phyloP scores from a whole-genome alignment of 2,888 invertebrate genomes.

The Laothoe populi region DNA sequence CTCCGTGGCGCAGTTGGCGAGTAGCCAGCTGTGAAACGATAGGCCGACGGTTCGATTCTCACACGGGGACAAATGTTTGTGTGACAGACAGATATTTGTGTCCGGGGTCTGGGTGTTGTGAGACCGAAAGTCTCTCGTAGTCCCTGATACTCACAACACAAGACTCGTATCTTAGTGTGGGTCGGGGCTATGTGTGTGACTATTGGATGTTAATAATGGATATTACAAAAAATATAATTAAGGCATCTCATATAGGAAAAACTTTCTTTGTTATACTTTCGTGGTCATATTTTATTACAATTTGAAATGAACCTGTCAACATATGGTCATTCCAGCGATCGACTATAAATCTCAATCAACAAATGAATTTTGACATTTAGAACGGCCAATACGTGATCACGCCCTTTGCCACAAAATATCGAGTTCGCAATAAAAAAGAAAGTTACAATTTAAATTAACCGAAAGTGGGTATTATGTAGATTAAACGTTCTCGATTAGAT shows the following conservation, averaged over 20 bases:
- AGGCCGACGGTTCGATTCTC: no score
- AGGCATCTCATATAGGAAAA: neutral
- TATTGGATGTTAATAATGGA: neutral
- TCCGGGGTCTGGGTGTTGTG: no score
- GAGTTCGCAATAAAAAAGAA: slow-evolving; percentile 26
- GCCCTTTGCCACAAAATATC: slow-evolving; percentile 21
- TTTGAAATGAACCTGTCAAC: neutral
- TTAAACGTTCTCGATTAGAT: neutral
- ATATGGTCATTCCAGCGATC: neutral
- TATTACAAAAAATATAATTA: neutral
- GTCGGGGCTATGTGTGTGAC: no score
- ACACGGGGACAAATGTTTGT: no score
- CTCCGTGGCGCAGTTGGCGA: no score
- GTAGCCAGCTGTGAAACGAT: no score
- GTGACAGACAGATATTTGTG: no score
- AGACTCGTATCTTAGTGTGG: no score
- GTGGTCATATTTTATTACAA: neutral
- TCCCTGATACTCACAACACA: no score
- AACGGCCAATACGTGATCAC: neutral
- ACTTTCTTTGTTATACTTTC: neutral
- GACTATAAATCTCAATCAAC: neutral
- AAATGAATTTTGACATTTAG: neutral
- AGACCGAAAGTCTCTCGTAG: no score
- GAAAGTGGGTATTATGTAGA: slow-evolving; percentile 22
- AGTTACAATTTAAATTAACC: slow-evolving; percentile 22